These are phyloP conservation scores for Pantherophis alleghaniensis DNA, from an alignment of 2,797 vertebrate genomes.

Conservation along the genomic window DNA sequence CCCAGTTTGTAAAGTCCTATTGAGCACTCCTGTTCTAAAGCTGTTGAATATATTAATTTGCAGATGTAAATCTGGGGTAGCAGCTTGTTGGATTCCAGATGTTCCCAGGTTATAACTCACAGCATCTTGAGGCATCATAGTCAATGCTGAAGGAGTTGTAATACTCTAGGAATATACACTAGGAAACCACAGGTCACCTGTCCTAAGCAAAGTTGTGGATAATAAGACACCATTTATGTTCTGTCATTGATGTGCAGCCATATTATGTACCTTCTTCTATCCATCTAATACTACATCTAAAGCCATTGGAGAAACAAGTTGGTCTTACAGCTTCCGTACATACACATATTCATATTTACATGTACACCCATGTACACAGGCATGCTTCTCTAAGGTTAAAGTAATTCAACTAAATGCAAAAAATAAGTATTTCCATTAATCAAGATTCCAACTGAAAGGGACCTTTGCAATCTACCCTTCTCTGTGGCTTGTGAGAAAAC, in stretches of 20 bases:
- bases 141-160: neutral
- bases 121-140: neutral
- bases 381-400: neutral
- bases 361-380: neutral
- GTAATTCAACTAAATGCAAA: neutral
- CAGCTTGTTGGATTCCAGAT: neutral
- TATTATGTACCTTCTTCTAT: too few species aligned
- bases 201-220: neutral
- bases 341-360: neutral
- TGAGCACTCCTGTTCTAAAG: neutral
- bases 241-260: neutral
- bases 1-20: neutral
- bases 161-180: neutral
- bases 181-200: neutral
- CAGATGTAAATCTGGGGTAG: neutral
- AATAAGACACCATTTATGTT: neutral
- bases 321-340: neutral
- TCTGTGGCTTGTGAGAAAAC: neutral
- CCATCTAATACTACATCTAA: too few species aligned
- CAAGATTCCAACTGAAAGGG: neutral
- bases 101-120: neutral
- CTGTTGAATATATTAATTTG: neutral
- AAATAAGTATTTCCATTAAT: neutral
- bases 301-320: neutral
- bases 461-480: neutral